Base-by-base conservation (phyloP, 1,140 invertebrate species). In the Homalodisca vitripennis region DNA sequence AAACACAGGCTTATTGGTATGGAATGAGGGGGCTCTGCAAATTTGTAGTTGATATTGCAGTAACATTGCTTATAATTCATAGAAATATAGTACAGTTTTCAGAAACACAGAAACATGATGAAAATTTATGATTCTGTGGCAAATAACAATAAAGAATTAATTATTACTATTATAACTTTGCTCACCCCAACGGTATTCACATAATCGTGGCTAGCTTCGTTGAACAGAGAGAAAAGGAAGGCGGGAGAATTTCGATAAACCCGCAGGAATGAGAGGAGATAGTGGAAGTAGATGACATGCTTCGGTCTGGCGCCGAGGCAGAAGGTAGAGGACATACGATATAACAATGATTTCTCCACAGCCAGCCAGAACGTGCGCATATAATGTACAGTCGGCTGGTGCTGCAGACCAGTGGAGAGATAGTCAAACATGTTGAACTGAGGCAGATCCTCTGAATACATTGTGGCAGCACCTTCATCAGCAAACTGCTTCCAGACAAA, bases 121-220 rank as follows among this genome's bases (percentile, higher is more conserved):
- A n/a, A n/a, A n/a, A n/a, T n/a, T n/a, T n/a, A n/a, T n/a, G n/a
- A n/a, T n/a, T n/a, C n/a, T n/a, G n/a, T n/a, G n/a, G n/a, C n/a
- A n/a, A n/a, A n/a, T n/a, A n/a, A n/a, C n/a, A n/a, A n/a, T n/a
- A n/a, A n/a, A n/a, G n/a, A n/a, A n/a, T n/a, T n/a, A n/a, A n/a
- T n/a, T n/a, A n/a, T n/a, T n/a, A n/a, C n/a, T n/a, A n/a, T n/a
- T n/a, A n/a, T n/a, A n/a, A n/a, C n/a, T n/a, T n/a, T n/a, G 73
- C 74, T 74, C 30, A 75, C 74, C 67, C 77, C 74, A 2, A 84
- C 75, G 66, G 80, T 72, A 75, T 83, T 81, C 68, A 80, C 76
- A 78, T 85, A 76, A 75, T 84, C 80, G 73, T 87, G 81, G 74
- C 83, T 85, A 3, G 85, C 75, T 72, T 85, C 83, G 6, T 77